Percentiles rank a stretch among this genome's conserved stretches.
These are phyloP conservation scores for Crotalus helleri DNA, from an alignment of 2,113 vertebrate genomes.

Conservation along the genomic window DNA sequence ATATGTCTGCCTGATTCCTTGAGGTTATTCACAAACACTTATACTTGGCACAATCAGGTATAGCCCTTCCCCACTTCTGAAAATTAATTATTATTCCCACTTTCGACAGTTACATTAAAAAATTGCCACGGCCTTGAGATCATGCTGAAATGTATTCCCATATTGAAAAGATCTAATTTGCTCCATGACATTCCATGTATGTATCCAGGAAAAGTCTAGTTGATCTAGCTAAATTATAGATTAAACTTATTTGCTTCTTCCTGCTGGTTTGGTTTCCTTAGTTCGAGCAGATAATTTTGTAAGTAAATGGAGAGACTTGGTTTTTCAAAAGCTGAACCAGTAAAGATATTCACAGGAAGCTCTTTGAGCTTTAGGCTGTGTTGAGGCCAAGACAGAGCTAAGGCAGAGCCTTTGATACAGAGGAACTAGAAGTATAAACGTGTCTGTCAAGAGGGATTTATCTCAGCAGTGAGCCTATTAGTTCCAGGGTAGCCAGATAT, in stretches of 20 bases:
- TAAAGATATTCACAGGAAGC: not conserved
- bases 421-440: not conserved
- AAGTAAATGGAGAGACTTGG: not conserved
- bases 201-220: not conserved
- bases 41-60: not conserved
- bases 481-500: not conserved
- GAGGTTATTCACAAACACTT: not conserved
- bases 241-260: not conserved
- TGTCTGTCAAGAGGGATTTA: not conserved
- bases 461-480: not conserved
- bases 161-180: not conserved
- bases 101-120: not conserved
- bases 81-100: not conserved
- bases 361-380: not conserved
- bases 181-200: not conserved
- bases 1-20: not conserved
- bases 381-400: not conserved
- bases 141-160: not conserved
- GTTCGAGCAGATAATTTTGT: not conserved
- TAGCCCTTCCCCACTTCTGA: not conserved
- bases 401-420: not conserved
- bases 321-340: not conserved
- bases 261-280: not conserved
- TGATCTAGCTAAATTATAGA: not conserved
- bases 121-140: not conserved